Evolutionary conservation across 2,888 invertebrate genomes (phyloP).

Genomic region (Steromphala cineraria): DNA sequence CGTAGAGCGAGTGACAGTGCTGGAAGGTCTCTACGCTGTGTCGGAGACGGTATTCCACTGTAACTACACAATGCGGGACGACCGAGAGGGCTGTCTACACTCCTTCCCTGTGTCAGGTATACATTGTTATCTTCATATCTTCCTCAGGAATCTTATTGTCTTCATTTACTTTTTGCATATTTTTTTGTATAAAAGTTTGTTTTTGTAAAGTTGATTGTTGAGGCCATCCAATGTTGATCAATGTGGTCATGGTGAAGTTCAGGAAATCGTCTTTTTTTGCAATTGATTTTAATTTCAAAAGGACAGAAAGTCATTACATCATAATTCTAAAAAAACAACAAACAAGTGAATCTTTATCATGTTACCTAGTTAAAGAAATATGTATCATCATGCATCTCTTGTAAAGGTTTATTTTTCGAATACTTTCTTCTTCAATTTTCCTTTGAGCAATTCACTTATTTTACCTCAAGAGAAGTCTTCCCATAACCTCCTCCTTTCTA

Average conservation of each 20-base stretch:
- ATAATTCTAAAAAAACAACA: too few relatives aligned
- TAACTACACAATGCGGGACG: slow-evolving; percentile 52
- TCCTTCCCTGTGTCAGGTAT: background rate
- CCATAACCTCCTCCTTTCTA: too few relatives aligned
- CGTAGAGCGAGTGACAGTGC: slow-evolving; percentile 62
- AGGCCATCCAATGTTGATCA: background rate
- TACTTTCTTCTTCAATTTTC: background rate
- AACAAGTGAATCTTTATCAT: too few relatives aligned
- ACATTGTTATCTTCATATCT: background rate
- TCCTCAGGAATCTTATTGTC: background rate
- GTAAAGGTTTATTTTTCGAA: background rate
- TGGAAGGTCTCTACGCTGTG: slow-evolving; percentile 58
- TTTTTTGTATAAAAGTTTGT: background rate
- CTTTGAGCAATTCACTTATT: background rate
- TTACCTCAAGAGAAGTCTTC: too few relatives aligned
- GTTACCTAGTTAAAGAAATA: too few relatives aligned
- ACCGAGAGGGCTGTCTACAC: background rate
- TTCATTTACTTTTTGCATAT: background rate
- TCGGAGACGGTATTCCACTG: slow-evolving; percentile 62
- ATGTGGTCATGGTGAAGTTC: too few relatives aligned
- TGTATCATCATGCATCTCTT: background rate
- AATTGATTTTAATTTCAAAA: too few relatives aligned
- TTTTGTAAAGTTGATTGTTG: background rate
- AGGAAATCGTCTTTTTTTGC: too few relatives aligned
- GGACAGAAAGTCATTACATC: too few relatives aligned